Evolutionary conservation across 2,113 vertebrate genomes (phyloP), one percentile per base, ranked within the genome.

Genomic region (Ranitomeya imitator): DNA sequence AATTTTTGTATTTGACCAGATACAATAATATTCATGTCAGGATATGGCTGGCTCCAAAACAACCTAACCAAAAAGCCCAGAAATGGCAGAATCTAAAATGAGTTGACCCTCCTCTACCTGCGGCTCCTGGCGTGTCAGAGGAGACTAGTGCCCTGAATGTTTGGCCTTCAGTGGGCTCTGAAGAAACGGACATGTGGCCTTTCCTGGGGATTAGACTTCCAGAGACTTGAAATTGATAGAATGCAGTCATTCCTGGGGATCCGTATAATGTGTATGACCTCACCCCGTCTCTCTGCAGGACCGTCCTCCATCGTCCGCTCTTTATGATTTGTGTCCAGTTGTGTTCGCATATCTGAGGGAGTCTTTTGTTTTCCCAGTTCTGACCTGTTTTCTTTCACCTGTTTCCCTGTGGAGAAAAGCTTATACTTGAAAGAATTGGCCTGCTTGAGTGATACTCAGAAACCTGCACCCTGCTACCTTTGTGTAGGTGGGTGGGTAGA

Each of bases 331-430:
- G 45, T 82, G 86, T 88, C 60, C 80, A 77, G 37, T 67, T 85
- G 23, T 63, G 45, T 37, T 79, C 67, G 15, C 82, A 52, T 55
- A 89, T 89, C 87, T 89, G 87, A 89, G 87, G 87, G 87, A 78
- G 87, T 89, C 51, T 89, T 89, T 89, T 89, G 87, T 89, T 79
- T 89, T 89, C 87, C 87, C 87, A 89, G 87, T 85, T 89, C 87
- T 85, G 81, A 89, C 82, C 87, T 89, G 87, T 89, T 89, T 89
- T 89, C 86, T 89, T 89, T 89, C 87, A 89, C 87, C 87, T 89
- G 87, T 89, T 89, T 89, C 60, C 87, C 87, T 88, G 87, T 89
- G 87, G 87, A 89, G 87, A 89, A 89, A 86, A 87, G 61, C 87
- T 89, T 89, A 74, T 89, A 67, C 87, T 89, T 84, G 87, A 87